Evolutionary conservation across 2,797 vertebrate genomes (phyloP).

Genomic region (Cirrhinus molitorella): DNA sequence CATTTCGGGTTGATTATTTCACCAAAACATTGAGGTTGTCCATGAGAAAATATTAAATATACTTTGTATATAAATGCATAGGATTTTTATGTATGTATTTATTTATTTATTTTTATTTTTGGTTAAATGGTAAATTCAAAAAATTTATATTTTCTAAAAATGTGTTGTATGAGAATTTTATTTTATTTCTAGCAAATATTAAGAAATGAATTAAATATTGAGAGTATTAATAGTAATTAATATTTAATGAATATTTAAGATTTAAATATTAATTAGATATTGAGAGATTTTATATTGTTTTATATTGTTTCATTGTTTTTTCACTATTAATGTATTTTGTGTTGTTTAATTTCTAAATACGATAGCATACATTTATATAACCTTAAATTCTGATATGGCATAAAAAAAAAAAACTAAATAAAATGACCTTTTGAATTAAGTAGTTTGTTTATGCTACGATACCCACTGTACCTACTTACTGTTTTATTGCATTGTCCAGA

Average conservation of each 20-base stretch:
- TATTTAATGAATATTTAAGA: too few species aligned
- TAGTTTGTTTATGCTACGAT: background rate
- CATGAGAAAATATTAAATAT: background rate
- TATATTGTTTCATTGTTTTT: background rate
- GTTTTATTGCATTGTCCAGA: background rate
- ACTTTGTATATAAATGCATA: too few species aligned
- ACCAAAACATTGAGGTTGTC: constrained; percentile 12
- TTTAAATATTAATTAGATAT: background rate
- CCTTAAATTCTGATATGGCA: background rate
- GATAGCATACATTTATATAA: background rate
- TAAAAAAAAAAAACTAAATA: background rate
- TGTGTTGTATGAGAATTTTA: background rate
- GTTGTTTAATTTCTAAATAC: background rate
- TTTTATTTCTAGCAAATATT: too few species aligned
- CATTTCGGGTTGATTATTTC: constrained; percentile 27
- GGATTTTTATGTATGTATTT: too few species aligned
- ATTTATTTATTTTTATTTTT: background rate
- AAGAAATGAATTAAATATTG: too few species aligned
- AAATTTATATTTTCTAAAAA: background rate
- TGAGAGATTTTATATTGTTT: background rate
- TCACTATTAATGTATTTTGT: background rate
- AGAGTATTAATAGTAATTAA: too few species aligned
- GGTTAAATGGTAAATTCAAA: background rate
- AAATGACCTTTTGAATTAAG: background rate
- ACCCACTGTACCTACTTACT: background rate